Conservation (phyloP, 2,888 invertebrate species). For the Dasypolia templi region DNA sequence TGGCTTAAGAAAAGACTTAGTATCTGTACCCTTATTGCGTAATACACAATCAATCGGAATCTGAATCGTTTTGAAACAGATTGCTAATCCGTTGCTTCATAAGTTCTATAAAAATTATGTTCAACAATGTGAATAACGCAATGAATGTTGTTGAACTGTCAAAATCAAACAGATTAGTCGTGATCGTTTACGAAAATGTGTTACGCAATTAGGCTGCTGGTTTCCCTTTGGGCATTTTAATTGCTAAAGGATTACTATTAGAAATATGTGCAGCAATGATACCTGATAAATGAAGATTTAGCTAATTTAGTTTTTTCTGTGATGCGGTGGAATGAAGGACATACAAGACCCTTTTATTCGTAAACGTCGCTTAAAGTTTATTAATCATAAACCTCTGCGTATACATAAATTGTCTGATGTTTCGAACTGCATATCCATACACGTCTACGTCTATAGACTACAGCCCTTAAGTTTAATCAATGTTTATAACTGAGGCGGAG, state of each 20-base stretch:
- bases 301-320: background rate
- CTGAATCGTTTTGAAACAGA: too few relatives aligned
- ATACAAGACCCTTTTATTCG: background rate
- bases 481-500: background rate
- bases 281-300: background rate
- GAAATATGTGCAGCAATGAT: background rate
- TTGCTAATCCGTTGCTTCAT: too few relatives aligned
- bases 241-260: background rate
- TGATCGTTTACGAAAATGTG: too few relatives aligned
- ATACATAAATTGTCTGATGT: background rate
- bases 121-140: too few relatives aligned
- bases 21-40: too few relatives aligned
- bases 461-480: background rate
- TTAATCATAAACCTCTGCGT: background rate
- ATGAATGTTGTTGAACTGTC: too few relatives aligned
- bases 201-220: too few relatives aligned
- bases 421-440: too few relatives aligned
- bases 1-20: background rate
- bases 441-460: too few relatives aligned
- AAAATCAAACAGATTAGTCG: too few relatives aligned
- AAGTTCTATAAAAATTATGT: too few relatives aligned
- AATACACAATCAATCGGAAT: too few relatives aligned
- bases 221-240: background rate
- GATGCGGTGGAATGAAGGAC: background rate
- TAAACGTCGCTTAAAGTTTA: background rate